A percentile compares a stretch with the other conserved stretches of the same genome.
Conservation (phyloP, 1,140 invertebrate genomes). For the Cepaea nemoralis region DNA sequence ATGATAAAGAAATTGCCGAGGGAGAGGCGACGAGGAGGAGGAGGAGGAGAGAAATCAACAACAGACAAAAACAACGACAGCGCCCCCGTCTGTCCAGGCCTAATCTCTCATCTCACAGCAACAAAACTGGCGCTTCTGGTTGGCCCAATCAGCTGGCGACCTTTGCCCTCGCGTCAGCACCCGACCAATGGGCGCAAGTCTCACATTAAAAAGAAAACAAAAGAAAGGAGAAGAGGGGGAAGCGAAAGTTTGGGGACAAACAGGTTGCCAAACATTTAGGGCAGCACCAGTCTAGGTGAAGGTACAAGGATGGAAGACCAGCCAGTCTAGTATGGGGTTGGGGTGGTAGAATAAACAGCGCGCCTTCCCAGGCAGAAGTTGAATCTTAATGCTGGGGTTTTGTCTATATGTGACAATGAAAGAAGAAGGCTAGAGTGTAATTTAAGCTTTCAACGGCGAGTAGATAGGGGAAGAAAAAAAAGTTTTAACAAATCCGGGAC, state of each 20-base stretch:
- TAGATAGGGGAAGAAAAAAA: too few relatives aligned
- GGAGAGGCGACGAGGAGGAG: too few relatives aligned
- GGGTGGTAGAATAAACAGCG: too few relatives aligned
- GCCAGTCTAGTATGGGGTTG: too few relatives aligned
- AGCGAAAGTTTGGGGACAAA: not conserved
- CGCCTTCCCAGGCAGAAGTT: too few relatives aligned
- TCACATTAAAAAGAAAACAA: not conserved
- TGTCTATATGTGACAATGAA: too few relatives aligned
- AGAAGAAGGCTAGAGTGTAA: too few relatives aligned
- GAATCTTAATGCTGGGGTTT: too few relatives aligned
- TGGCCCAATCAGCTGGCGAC: conserved; percentile 22
- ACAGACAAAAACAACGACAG: not conserved
- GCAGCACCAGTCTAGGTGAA: not conserved
- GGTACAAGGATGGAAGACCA: not conserved
- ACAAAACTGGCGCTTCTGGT: not conserved
- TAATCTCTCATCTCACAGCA: conserved; percentile 5
- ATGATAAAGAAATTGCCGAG: too few relatives aligned
- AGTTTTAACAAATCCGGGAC: too few relatives aligned
- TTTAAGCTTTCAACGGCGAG: too few relatives aligned
- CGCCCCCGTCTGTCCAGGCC: not conserved
- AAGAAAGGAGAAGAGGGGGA: not conserved
- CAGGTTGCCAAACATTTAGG: not conserved
- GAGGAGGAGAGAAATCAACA: not conserved
- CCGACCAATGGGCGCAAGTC: conserved; percentile 26
- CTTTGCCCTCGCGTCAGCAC: conserved; percentile 30